phyloP scores from a whole-genome alignment of 2,113 vertebrate genomes.

The Dicaeum eximium region DNA sequence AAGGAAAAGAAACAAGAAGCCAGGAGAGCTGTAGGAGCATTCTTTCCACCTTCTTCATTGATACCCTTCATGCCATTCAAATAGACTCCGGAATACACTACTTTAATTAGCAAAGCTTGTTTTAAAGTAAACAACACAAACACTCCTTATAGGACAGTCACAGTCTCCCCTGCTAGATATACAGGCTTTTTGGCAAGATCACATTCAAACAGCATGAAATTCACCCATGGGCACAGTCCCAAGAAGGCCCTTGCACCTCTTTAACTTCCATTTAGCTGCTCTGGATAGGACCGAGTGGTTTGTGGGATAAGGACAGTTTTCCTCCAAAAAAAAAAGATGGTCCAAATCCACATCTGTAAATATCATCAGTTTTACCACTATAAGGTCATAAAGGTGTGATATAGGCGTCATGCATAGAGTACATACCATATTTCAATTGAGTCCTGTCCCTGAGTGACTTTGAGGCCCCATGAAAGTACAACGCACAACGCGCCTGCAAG shows the following conservation, averaged over 20 bases:
- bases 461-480: background rate
- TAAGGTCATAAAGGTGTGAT: slow-evolving; percentile 36
- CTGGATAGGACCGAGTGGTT: background rate
- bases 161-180: slow-evolving; percentile 26
- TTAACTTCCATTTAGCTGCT: background rate
- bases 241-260: background rate
- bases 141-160: slow-evolving; percentile 50
- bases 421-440: background rate
- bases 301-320: background rate
- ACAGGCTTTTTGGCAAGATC: slow-evolving; percentile 53
- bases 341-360: slow-evolving; percentile 30
- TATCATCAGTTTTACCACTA: slow-evolving; percentile 16
- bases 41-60: slow-evolving; percentile 10
- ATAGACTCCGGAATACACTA: slow-evolving; percentile 45
- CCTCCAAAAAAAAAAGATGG: background rate
- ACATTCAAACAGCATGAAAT: slow-evolving; percentile 41
- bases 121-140: slow-evolving; percentile 60
- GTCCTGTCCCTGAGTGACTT: slow-evolving; percentile 39
- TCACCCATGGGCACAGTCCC: background rate
- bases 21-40: background rate
- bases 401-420: slow-evolving; percentile 46
- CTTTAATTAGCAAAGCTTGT: slow-evolving; percentile 66
- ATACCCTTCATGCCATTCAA: slow-evolving; percentile 42
- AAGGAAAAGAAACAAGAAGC: background rate
- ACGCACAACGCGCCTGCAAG: background rate